Base-by-base conservation (phyloP, 2,797 vertebrate genomes). In the Apogon hyalosoma region DNA sequence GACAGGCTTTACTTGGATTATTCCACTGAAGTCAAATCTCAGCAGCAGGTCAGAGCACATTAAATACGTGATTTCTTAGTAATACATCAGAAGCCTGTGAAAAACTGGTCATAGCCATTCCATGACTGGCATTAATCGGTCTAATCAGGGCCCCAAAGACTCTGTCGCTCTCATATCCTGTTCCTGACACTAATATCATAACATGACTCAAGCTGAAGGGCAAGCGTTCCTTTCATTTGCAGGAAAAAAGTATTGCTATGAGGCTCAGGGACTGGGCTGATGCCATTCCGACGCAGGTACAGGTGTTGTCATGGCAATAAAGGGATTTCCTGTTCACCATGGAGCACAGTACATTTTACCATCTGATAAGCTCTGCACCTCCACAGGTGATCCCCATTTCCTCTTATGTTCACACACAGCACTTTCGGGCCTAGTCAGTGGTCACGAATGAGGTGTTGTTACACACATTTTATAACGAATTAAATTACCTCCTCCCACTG, bases 251-350 rank as follows among this genome's bases (percentile, higher is more conserved):
- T 87, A 86, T 88, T 88, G 84, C 87, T 83, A 15, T 77, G 86
- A 54, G 75, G 33, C 84, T 79, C 59, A 60, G 86, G 86, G 83
- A 88, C 75, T 60, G 1, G 54, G 54, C 33, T 92, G 91, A 92
- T 81, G 86, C 75, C 88, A 81, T 83, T 73, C 69, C 56, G 39
- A 91, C 83, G 86, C 77, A 90, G 82, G 79, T 89, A 47, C 67
- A 60, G 12, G 38, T 0, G 82, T 91, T 85, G 82, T 66, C 90
- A 91, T 89, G 86, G 85, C 11, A 2, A 90, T 73, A 60, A 76
- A 82, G 88, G 86, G 82, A 84, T 90, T 80, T 90, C 85, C 83
- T 90, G 78, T 81, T 65, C 61, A 49, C 46, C 13, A 13, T 40
- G 0, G 15, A 59, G 55, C 54, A 62, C 18, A 54, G 49, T 11